Percentiles rank a stretch among this genome's conserved stretches.
phyloP scores from a whole-genome alignment of 1,140 invertebrate genomes.

The Drosophila takahashii region DNA sequence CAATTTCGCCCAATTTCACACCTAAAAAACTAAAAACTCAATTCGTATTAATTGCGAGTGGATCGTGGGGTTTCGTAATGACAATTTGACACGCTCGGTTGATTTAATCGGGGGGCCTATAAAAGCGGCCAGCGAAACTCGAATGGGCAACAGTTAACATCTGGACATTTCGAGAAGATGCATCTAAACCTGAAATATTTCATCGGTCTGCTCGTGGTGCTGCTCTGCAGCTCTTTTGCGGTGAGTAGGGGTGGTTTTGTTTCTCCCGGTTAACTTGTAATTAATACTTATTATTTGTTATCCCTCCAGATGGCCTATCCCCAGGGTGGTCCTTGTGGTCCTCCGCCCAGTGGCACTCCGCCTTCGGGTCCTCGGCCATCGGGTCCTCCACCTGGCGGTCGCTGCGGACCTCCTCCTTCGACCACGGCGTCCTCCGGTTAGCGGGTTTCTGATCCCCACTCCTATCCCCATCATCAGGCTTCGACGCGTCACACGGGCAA shows the following conservation, averaged over 20 bases:
- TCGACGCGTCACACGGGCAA: constrained; percentile 1
- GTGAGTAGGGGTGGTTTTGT: constrained; percentile 14
- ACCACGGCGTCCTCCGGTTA: constrained; percentile 56
- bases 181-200: constrained; percentile 54
- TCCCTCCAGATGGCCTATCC: constrained; percentile 42
- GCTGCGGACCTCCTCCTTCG: constrained; percentile 29
- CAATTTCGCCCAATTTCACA: constrained; percentile 51
- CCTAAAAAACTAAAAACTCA: constrained; percentile 55
- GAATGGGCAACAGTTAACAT: constrained; percentile 3
- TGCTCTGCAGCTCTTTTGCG: constrained; percentile 50
- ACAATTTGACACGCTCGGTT: constrained; percentile 52
- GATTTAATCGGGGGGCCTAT: constrained; percentile 9
- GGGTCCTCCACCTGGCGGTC: constrained; percentile 54
- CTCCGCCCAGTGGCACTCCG: constrained; percentile 60
- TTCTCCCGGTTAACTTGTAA: neutral
- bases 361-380: constrained; percentile 54
- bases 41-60: constrained; percentile 32
- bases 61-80: neutral
- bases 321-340: constrained; percentile 48
- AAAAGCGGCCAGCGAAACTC: constrained; percentile 19
- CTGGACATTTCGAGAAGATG: constrained; percentile 42
- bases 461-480: neutral
- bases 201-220: constrained; percentile 50
- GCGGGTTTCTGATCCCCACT: neutral
- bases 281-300: neutral